A percentile compares a stretch with the other conserved stretches of the same genome.
These are phyloP conservation scores for Zosterops hypoxanthus DNA, from an alignment of 2,113 vertebrate genomes.

Conservation along the genomic window DNA sequence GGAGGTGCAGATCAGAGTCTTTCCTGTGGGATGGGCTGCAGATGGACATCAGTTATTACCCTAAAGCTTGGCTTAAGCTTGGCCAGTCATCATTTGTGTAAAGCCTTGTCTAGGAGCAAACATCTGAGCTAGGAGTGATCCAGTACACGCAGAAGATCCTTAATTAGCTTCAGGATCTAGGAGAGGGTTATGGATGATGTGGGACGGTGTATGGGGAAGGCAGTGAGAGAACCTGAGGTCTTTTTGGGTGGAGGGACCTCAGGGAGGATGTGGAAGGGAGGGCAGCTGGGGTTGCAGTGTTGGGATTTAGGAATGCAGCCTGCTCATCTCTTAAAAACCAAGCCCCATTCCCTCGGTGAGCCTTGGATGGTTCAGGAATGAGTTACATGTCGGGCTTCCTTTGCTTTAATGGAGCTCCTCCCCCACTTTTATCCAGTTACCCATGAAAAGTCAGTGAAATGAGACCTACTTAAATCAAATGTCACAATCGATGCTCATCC, in stretches of 20 bases:
- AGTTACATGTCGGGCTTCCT: neutral
- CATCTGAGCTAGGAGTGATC: neutral
- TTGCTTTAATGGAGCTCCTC: conserved; percentile 39
- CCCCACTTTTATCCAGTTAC: conserved; percentile 41
- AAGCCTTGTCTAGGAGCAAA: neutral
- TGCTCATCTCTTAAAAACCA: neutral
- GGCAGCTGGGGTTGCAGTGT: neutral
- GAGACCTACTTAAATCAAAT: conserved; percentile 61
- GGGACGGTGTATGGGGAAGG: neutral
- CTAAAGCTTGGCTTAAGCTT: neutral
- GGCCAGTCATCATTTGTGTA: fast-evolving
- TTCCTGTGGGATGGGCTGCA: neutral
- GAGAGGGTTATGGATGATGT: neutral
- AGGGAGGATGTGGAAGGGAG: neutral
- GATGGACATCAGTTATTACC: neutral
- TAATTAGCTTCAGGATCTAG: neutral
- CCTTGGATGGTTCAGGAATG: neutral
- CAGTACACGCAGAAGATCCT: neutral
- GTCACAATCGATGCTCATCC: conserved; percentile 50
- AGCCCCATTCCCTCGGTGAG: neutral
- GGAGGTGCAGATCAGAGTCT: neutral
- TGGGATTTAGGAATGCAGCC: neutral
- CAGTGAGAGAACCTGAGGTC: neutral
- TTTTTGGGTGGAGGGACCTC: neutral
- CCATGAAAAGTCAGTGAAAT: conserved; percentile 57